Evolutionary conservation across 2,113 vertebrate species (phyloP), one percentile per base, ranked within the genome.

Genomic region (Tretioscincus oriximinensis): DNA sequence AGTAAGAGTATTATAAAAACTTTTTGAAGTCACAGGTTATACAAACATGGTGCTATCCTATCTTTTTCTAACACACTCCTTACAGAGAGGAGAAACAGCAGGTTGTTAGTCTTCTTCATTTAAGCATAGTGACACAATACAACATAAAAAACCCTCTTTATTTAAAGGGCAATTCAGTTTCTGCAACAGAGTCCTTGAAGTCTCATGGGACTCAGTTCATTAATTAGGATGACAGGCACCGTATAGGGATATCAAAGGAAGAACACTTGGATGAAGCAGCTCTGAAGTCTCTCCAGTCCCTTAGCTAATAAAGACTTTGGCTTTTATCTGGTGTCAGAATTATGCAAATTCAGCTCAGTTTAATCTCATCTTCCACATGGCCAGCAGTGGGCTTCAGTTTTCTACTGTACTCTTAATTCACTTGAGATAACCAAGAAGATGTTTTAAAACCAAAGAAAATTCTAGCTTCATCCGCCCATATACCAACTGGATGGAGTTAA

Each of bases 151-250:
- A 28, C 14, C n/a, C 24, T 68, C 54, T 58, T 58, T 16, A 14
- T 58, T 58, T 58, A 29, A 68, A 60, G 51, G 29, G 54, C 47
- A 28, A 74, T 64, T 78, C 73, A 21, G 24, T 29, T 26, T 41
- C n/a, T 49, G 28, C 61, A 68, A 28, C 65, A 71, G 41, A 84
- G 74, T 29, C 28, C 61, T 63, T 69, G 35, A 64, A 47, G 66
- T 73, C 69, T 78, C 61, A 29, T n/a, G 8, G 47, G 70, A 67
- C 51, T 60, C 58, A 68, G 54, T 73, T 73, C 70, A 74, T 64
- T 81, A 82, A 82, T 82, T 81, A 78, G 29, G 29, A 26, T 70
- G 74, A 51, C 70, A 69, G 64, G 45, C 49, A 60, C 35, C 31
- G n/a, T 28, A 35, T 7, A 35, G 18, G 45, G 29, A 63, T 85